phyloP scores from a whole-genome alignment of 1,140 invertebrate genomes.

The Helicoverpa armigera region DNA sequence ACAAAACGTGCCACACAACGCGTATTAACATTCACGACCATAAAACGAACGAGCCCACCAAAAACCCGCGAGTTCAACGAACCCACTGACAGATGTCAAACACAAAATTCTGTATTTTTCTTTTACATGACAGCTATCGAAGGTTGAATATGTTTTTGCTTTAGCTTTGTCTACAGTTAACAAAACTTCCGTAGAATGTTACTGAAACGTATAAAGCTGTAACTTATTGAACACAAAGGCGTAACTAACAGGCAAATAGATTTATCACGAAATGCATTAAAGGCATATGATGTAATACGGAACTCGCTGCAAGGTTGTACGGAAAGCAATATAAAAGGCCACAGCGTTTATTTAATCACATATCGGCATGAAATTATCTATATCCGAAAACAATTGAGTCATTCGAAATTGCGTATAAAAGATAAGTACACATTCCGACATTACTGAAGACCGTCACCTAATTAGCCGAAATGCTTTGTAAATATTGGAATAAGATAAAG shows the following conservation, averaged over 20 bases:
- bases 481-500: slow-evolving; percentile 41
- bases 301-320: slow-evolving; percentile 79
- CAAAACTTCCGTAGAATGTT: slow-evolving; percentile 26
- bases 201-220: neutral
- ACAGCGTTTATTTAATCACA: slow-evolving; percentile 75
- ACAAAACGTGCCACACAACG: slow-evolving; percentile 48
- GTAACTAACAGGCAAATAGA: slow-evolving; percentile 62
- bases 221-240: slow-evolving; percentile 64
- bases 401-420: slow-evolving; percentile 5
- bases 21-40: slow-evolving; percentile 9
- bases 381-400: slow-evolving; percentile 36
- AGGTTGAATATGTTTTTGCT: neutral
- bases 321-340: slow-evolving; percentile 73
- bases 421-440: slow-evolving; percentile 16
- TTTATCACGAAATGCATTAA: slow-evolving; percentile 71
- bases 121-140: neutral
- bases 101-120: neutral
- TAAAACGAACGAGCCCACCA: slow-evolving; percentile 4
- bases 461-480: slow-evolving; percentile 38
- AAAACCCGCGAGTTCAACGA: slow-evolving; percentile 25
- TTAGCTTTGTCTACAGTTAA: slow-evolving; percentile 1
- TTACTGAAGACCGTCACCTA: slow-evolving; percentile 34
- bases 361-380: slow-evolving; percentile 53
- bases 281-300: slow-evolving; percentile 82
- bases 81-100: slow-evolving; percentile 10